Base-by-base conservation (phyloP, 53 echinoderm and acorn worm species). In the Stichopus horrens region DNA sequence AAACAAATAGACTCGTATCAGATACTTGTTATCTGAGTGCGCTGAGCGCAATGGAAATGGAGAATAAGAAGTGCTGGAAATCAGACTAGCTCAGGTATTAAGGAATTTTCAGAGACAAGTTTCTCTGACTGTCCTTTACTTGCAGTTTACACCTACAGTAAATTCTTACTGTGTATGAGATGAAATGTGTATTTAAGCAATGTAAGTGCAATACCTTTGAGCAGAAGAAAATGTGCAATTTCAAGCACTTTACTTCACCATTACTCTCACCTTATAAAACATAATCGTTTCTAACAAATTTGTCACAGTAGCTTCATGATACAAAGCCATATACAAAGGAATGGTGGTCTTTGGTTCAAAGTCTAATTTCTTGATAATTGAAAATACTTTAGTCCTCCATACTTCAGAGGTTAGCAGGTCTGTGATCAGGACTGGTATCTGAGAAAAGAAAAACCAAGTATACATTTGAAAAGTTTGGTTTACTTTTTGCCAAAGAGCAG, bases 271-370 rank as follows among this genome's bases (percentile, higher is more conserved):
- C 95, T 92, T 97, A 84, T 97, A 92, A 86, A 90, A 97, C n/a
- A 96, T 81, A 51, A 94, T 88, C 2, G 95, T 97, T 68, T 95
- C 95, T 56, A 97, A 77, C 11, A 97, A 88, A 77, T 95, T 97
- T 19, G 88, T 86, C 16, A 97, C 86, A 19, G 95, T 95, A 21
- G 97, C 97, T 79, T 97, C 97, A 87, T 97, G 97, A 89, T 96
- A 96, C 53, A 96, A 90, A 13, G 93, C 89, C 95, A 96, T 96
- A 91, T 96, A 96, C 1, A 96, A 86, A 9, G 95, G 90, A 83
- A 96, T 92, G 67, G 96, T 96, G 9, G 91, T 95, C 52, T 91
- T 95, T 59, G 95, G 96, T 60, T 95, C 92, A 91, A 96, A 95
- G 87, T 96, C 57, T 88, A 94, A 90, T 71, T 93, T 95, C 83